phyloP scores from a whole-genome alignment of 2,797 vertebrate genomes.

The Phataginus tricuspis region DNA sequence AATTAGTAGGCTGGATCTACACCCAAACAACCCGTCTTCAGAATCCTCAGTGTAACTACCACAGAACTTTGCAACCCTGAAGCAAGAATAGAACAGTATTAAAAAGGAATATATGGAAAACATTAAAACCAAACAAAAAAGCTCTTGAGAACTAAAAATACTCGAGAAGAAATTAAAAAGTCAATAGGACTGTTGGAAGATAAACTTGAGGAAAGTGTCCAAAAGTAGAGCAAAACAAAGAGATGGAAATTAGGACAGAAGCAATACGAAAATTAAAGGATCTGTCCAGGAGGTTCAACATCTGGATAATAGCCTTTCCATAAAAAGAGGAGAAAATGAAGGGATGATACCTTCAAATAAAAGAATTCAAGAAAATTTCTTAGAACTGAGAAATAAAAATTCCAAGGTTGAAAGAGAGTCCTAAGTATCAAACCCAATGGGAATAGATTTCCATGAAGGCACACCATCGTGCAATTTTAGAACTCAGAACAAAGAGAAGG shows the following conservation, averaged over 20 bases:
- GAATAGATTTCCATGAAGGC: constrained; percentile 13
- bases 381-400: constrained; percentile 23
- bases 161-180: constrained; percentile 24
- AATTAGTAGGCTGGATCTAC: neutral
- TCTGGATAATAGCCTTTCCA: constrained; percentile 31
- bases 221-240: neutral
- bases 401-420: constrained; percentile 1
- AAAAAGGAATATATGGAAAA: neutral
- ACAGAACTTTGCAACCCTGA: neutral
- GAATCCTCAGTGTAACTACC: neutral
- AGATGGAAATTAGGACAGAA: constrained; percentile 48
- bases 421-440: neutral
- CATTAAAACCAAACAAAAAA: neutral
- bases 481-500: neutral
- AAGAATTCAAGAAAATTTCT: constrained; percentile 14
- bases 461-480: neutral
- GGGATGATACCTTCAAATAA: neutral
- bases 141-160: neutral
- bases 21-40: neutral
- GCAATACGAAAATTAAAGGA: neutral
- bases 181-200: neutral
- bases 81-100: neutral
- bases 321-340: constrained; percentile 41
- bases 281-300: neutral
- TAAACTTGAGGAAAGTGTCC: neutral